These are phyloP conservation scores for Mus pahari DNA, from an alignment of 2,113 vertebrate species.

Conservation along the genomic window DNA sequence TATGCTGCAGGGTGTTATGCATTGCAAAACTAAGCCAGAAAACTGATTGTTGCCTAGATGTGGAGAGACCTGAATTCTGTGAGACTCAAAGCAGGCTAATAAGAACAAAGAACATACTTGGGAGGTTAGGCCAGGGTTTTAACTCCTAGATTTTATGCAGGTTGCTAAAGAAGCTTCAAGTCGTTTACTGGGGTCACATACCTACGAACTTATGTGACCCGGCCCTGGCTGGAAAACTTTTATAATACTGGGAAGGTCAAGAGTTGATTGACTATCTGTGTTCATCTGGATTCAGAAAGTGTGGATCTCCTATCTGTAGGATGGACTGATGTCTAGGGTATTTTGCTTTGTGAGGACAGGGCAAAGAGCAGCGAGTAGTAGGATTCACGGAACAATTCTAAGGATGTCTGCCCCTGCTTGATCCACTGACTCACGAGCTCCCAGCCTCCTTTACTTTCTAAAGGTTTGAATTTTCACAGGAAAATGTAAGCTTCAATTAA, in stretches of 20 bases:
- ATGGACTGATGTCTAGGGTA: not conserved
- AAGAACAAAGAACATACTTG: not conserved
- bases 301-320: not conserved
- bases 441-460: not conserved
- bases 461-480: constrained; percentile 6
- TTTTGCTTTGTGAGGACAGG: not conserved
- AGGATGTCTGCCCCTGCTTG: not conserved
- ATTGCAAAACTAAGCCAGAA: constrained; percentile 41
- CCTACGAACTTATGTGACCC: not conserved
- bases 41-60: not conserved
- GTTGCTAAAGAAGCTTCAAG: not conserved
- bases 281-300: not conserved
- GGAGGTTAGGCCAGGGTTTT: not conserved
- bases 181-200: not conserved
- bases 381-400: not conserved
- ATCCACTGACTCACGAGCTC: not conserved
- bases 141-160: not conserved
- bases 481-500: not conserved
- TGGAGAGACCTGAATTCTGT: not conserved
- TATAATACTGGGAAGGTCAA: not conserved
- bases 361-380: not conserved
- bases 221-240: not conserved
- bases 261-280: not conserved
- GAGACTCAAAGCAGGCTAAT: not conserved
- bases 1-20: not conserved